Conservation (phyloP, 2,797 vertebrate species). For the Psittacula derbiana region DNA sequence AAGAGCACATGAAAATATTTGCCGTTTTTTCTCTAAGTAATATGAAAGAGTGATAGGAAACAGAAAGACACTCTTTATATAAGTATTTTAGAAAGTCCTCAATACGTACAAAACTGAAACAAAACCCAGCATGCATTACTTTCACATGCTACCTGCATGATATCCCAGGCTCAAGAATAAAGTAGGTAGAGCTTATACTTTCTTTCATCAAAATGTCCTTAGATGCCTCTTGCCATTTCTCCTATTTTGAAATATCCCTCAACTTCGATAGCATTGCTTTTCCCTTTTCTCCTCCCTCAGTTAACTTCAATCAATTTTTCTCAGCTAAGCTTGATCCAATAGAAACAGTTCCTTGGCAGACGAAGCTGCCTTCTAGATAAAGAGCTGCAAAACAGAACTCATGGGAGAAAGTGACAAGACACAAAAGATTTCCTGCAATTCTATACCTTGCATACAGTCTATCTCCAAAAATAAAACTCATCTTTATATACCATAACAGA, state of each 20-base stretch:
- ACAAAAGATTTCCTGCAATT: background rate
- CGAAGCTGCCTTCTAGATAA: background rate
- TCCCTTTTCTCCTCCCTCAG: background rate
- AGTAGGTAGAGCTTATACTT: background rate
- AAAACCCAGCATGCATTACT: background rate
- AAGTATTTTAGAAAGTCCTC: background rate
- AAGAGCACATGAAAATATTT: background rate
- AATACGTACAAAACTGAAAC: background rate
- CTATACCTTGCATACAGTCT: background rate
- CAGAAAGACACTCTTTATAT: background rate
- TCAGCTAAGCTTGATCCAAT: background rate
- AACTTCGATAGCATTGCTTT: background rate
- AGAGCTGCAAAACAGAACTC: background rate
- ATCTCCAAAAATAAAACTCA: background rate
- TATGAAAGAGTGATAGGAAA: background rate
- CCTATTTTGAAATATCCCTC: background rate
- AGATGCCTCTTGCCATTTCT: background rate
- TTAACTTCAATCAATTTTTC: background rate
- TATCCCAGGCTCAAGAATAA: background rate
- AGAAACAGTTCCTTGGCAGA: background rate
- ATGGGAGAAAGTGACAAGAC: background rate
- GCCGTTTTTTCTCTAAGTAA: background rate
- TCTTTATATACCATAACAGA: background rate
- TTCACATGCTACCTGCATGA: background rate
- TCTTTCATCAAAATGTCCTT: background rate